Evolutionary conservation across 2,888 invertebrate species (phyloP).

Genomic region (Pyrrhia umbra): DNA sequence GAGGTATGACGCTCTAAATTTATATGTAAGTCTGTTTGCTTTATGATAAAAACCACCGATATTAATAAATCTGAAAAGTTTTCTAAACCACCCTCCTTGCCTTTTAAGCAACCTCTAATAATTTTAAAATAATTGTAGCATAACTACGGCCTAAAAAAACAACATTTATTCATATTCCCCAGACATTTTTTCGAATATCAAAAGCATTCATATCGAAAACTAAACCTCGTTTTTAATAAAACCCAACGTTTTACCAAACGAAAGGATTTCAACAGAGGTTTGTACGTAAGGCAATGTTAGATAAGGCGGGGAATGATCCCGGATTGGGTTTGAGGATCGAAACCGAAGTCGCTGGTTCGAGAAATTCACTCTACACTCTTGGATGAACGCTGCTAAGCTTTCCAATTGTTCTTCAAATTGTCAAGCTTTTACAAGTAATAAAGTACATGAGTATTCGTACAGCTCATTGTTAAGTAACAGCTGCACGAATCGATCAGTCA

Average conservation of each 20-base stretch:
- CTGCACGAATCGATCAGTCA: too few relatives aligned
- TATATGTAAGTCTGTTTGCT: too few relatives aligned
- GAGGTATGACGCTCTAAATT: too few relatives aligned
- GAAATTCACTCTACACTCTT: conserved; percentile 58
- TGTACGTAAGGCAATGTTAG: conserved; percentile 77
- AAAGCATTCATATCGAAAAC: conserved; percentile 23
- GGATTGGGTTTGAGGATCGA: conserved; percentile 56
- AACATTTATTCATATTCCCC: background rate
- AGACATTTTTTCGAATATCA: conserved; percentile 34
- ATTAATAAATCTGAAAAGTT: too few relatives aligned
- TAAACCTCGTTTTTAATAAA: conserved; percentile 54
- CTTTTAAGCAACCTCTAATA: background rate
- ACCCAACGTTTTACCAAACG: conserved; percentile 41
- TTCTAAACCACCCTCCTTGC: too few relatives aligned
- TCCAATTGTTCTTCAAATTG: conserved; percentile 47
- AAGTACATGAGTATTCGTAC: too few relatives aligned
- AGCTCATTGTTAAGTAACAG: too few relatives aligned
- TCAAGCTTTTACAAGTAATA: conserved; percentile 42
- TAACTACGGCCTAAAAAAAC: background rate
- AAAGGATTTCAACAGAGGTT: conserved; percentile 58
- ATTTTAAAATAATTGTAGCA: background rate
- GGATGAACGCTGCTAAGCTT: conserved; percentile 48
- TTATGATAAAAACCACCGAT: too few relatives aligned
- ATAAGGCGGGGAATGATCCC: conserved; percentile 80
- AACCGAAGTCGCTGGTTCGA: conserved; percentile 55